Evolutionary conservation across 2,888 invertebrate genomes (phyloP).

Genomic region (Fragum sueziense): DNA sequence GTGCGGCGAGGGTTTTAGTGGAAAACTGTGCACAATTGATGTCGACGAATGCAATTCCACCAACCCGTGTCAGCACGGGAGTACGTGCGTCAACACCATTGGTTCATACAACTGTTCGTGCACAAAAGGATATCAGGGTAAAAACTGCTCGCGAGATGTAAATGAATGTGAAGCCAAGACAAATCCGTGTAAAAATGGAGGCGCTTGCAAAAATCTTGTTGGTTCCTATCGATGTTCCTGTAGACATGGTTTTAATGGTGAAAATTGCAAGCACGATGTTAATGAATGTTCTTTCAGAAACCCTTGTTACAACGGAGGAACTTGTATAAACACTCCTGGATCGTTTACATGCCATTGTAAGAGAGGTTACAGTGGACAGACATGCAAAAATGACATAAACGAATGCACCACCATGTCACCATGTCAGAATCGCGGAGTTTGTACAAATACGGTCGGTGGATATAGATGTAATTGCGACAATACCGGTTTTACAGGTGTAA

Average conservation of each 20-base stretch:
- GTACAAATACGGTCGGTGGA: neutral
- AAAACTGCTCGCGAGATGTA: slow-evolving; percentile 2
- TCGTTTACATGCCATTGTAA: slow-evolving; percentile 19
- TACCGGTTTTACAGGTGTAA: neutral
- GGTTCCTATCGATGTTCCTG: slow-evolving; percentile 24
- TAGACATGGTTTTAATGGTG: slow-evolving; percentile 10
- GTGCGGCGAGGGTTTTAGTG: slow-evolving; percentile 43
- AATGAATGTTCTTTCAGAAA: neutral
- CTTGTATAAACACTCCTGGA: slow-evolving; percentile 18
- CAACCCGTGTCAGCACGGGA: slow-evolving; percentile 1
- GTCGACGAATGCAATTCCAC: slow-evolving; percentile 44
- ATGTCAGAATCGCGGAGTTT: neutral
- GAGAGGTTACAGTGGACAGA: neutral
- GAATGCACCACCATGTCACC: neutral
- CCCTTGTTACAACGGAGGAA: slow-evolving; percentile 20
- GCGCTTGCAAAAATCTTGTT: slow-evolving; percentile 8
- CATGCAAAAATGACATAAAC: neutral
- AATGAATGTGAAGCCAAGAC: slow-evolving; percentile 13
- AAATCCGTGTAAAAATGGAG: neutral
- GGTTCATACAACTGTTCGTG: neutral
- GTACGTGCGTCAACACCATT: neutral
- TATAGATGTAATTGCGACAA: neutral
- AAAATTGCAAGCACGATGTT: neutral
- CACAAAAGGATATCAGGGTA: neutral
- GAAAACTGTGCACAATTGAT: slow-evolving; percentile 43